phyloP scores from a whole-genome alignment of 2,797 vertebrate genomes.

The Prionace glauca region DNA sequence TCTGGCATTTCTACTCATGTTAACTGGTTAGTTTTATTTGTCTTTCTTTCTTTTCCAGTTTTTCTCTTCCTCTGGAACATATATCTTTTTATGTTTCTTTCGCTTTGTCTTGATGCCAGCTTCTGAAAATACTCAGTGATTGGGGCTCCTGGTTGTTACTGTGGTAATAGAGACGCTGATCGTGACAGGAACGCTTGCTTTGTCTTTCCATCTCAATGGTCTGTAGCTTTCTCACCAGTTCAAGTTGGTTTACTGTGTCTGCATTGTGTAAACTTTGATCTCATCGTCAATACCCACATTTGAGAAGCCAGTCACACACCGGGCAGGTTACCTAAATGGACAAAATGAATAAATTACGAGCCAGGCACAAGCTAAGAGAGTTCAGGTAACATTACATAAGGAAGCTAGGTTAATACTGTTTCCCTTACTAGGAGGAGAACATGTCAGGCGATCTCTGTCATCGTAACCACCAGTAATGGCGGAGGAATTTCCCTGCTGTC shows the following conservation, averaged over 20 bases:
- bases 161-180: not conserved
- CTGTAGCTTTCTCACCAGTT: not conserved
- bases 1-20: not conserved
- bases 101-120: not conserved
- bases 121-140: slow-evolving; percentile 5
- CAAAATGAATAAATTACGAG: not conserved
- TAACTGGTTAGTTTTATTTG: not conserved
- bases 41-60: not conserved
- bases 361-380: not conserved
- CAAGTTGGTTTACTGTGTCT: not conserved
- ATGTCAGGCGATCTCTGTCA: too few species aligned
- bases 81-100: not conserved
- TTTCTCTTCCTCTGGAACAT: not conserved
- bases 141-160: not conserved
- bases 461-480: too few species aligned
- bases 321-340: not conserved
- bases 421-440: not conserved
- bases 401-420: not conserved
- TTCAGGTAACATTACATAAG: not conserved
- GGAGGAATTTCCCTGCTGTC: too few species aligned
- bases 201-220: not conserved
- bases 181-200: not conserved
- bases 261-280: not conserved
- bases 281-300: not conserved
- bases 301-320: not conserved